These are phyloP conservation scores for Mirza zaza DNA, from an alignment of 2,113 vertebrate species.

Conservation along the genomic window DNA sequence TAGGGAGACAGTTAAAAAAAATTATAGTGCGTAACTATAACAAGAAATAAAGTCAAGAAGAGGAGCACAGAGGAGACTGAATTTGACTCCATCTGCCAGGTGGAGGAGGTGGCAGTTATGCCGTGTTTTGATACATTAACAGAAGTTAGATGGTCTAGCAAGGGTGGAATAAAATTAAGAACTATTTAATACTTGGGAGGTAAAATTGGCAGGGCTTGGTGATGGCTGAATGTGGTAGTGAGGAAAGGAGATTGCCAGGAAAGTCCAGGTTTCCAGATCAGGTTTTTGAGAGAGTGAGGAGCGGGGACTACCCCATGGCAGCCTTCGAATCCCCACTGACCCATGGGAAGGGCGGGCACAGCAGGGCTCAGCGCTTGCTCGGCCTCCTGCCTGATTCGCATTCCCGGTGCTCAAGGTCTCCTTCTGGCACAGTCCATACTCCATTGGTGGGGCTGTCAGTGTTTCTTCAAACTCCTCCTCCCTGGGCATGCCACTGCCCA, in stretches of 20 bases:
- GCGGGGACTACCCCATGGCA: fast-evolving
- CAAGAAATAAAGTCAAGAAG: neutral
- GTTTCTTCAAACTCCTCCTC: too few relatives aligned
- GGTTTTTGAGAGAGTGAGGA: neutral
- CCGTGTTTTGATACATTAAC: neutral
- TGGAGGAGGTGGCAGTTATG: neutral
- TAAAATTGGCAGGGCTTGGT: fast-evolving
- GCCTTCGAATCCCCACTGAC: fast-evolving
- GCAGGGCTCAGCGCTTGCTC: neutral
- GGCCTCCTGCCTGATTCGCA: neutral
- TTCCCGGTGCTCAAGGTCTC: neutral
- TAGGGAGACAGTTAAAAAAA: neutral
- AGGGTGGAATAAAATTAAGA: neutral
- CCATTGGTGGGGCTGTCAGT: too few relatives aligned
- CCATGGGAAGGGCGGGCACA: fast-evolving
- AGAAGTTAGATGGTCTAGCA: neutral
- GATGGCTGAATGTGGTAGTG: neutral
- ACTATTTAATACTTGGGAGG: neutral
- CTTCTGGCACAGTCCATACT: neutral
- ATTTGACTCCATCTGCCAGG: neutral
- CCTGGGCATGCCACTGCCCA: fast-evolving
- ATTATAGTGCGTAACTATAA: too few relatives aligned
- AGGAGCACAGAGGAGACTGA: neutral
- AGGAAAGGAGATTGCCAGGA: neutral
- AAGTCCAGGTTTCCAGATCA: neutral